Evolutionary conservation across 2,797 vertebrate species (phyloP).

Genomic region (Sphenodon punctatus): DNA sequence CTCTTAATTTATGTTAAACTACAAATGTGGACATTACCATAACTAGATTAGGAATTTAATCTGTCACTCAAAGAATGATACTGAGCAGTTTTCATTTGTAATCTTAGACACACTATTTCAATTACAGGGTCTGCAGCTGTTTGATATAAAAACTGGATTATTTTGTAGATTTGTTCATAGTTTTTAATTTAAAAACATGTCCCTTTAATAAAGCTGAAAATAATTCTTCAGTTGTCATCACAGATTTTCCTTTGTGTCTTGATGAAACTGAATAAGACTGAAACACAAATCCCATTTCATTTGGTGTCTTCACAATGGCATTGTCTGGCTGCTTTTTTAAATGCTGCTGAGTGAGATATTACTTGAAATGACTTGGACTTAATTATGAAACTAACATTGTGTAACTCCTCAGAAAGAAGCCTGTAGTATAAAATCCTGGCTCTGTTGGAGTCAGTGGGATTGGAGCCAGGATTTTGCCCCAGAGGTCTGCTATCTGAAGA

Average conservation of each 20-base stretch:
- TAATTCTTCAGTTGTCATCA: constrained; percentile 69
- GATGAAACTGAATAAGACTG: constrained; percentile 61
- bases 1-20: constrained; percentile 98
- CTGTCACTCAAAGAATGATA: constrained; percentile 94
- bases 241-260: constrained; percentile 59
- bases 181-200: constrained; percentile 86
- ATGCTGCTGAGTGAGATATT: constrained; percentile 51
- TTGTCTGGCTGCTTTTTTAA: constrained; percentile 52
- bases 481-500: constrained; percentile 45
- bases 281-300: constrained; percentile 62
- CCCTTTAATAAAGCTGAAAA: constrained; percentile 74
- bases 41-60: constrained; percentile 97
- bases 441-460: not conserved
- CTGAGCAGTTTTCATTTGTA: constrained; percentile 95
- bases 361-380: constrained; percentile 51
- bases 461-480: no score
- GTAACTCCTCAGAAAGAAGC: constrained; percentile 49
- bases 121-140: constrained; percentile 90
- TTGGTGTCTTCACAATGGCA: constrained; percentile 38
- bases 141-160: constrained; percentile 94
- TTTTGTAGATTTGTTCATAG: constrained; percentile 84
- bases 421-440: no score
- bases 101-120: constrained; percentile 93
- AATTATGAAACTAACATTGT: constrained; percentile 63
- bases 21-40: constrained; percentile 97